Percentiles rank a stretch among this genome's conserved stretches.
Conservation (phyloP, 2,113 vertebrate genomes). For the Sorex fumeus region DNA sequence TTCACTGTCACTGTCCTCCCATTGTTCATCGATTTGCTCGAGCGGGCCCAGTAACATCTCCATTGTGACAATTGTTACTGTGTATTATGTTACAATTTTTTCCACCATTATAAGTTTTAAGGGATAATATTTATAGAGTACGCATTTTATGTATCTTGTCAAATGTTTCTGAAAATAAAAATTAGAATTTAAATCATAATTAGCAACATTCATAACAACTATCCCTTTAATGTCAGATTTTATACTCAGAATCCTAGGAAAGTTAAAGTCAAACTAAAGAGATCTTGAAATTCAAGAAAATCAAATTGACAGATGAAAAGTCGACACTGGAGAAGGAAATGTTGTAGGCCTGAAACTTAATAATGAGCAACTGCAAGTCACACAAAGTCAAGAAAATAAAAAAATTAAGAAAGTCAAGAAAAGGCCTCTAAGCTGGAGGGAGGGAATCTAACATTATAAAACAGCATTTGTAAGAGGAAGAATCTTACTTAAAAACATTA, state of each 20-base stretch:
- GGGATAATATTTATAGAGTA: conserved; percentile 13
- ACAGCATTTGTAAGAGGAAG: background rate
- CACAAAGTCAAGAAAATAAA: background rate
- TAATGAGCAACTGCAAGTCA: too few species aligned
- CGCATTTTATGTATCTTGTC: too few species aligned
- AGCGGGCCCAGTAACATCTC: too few species aligned
- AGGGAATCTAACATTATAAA: background rate
- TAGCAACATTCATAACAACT: conserved; percentile 23
- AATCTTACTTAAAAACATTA: background rate
- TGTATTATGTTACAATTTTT: background rate
- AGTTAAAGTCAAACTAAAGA: conserved; percentile 33
- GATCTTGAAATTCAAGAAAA: background rate
- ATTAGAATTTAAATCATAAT: background rate
- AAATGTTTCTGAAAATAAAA: too few species aligned
- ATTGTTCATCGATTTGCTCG: too few species aligned
- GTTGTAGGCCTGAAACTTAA: too few species aligned
- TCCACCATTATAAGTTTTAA: background rate
- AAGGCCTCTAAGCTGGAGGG: background rate
- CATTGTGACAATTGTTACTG: too few species aligned
- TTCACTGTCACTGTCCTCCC: too few species aligned
- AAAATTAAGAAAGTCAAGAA: too few species aligned
- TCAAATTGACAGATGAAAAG: too few species aligned
- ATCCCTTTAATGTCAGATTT: background rate
- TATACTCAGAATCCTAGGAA: background rate
- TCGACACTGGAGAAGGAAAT: too few species aligned